Conservation (phyloP, 64 coral and sea anemone species). For the Montipora capricornis region DNA sequence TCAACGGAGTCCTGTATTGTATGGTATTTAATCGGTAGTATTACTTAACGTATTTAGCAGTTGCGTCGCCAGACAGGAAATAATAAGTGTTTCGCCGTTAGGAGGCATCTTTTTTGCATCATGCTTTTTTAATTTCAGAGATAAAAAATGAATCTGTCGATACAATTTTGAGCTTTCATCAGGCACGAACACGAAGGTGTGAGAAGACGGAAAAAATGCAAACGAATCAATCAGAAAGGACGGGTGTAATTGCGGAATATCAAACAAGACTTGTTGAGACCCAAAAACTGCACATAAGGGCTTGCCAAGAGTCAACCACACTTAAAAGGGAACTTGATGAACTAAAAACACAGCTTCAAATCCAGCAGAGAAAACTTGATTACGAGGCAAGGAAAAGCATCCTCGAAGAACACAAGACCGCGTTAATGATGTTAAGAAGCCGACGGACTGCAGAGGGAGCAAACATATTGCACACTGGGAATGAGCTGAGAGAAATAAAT, state of each 20-base stretch:
- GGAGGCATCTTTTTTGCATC: not conserved
- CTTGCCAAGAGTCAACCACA: slow-evolving; percentile 23
- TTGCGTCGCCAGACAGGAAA: too few relatives aligned
- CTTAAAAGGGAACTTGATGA: slow-evolving; percentile 34
- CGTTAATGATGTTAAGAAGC: slow-evolving; percentile 14
- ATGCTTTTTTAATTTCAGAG: not conserved
- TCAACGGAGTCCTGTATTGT: too few relatives aligned
- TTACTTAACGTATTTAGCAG: too few relatives aligned
- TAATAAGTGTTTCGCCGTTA: too few relatives aligned
- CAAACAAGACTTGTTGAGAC: slow-evolving; percentile 2
- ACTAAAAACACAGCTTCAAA: slow-evolving; percentile 26
- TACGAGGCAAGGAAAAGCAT: slow-evolving; percentile 22
- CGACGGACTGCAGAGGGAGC: slow-evolving; percentile 27
- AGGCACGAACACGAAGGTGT: not conserved
- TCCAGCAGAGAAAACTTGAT: slow-evolving; percentile 25
- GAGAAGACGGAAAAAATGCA: not conserved
- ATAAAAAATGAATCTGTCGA: not conserved
- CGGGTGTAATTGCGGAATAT: not conserved
- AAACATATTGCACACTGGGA: not conserved
- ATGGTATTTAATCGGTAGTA: too few relatives aligned
- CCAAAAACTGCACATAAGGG: slow-evolving; percentile 30
- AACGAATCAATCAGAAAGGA: not conserved
- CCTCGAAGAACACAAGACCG: slow-evolving; percentile 36
- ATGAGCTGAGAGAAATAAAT: not conserved
- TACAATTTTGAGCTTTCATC: not conserved